Evolutionary conservation across 2,888 invertebrate genomes (phyloP).

Genomic region (Chymomyza procnemis): DNA sequence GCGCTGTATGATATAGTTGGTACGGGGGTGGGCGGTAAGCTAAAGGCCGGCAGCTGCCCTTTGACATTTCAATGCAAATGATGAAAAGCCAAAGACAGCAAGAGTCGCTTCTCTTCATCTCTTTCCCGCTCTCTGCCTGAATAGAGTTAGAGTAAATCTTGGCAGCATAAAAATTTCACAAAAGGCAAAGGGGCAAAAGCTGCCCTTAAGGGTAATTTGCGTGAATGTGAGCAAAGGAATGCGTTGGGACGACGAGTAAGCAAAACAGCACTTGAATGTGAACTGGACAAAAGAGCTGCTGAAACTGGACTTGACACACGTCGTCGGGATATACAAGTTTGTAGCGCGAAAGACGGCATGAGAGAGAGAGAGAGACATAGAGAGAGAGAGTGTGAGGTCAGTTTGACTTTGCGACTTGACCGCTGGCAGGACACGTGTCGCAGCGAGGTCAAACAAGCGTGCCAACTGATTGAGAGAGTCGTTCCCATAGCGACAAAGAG

Average conservation of each 20-base stretch:
- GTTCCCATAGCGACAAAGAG: too few species aligned
- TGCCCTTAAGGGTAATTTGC: constrained; percentile 68
- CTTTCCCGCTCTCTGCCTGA: too few species aligned
- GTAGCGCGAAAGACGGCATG: not conserved
- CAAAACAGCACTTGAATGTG: constrained; percentile 14
- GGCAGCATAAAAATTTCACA: not conserved
- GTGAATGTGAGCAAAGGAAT: constrained; percentile 2
- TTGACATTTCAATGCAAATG: constrained; percentile 73
- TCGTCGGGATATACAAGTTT: constrained; percentile 58
- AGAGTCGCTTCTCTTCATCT: not conserved
- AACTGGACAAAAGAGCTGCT: constrained; percentile 29
- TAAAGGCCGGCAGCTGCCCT: constrained; percentile 36
- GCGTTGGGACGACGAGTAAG: not conserved
- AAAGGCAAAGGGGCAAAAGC: constrained; percentile 36
- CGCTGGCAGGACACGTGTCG: not conserved
- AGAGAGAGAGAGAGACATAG: not conserved
- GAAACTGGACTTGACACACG: constrained; percentile 71
- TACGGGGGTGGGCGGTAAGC: not conserved
- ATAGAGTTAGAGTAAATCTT: not conserved
- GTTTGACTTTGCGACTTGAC: constrained; percentile 5
- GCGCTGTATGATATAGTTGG: too few species aligned
- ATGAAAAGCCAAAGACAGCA: constrained; percentile 59
- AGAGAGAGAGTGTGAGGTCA: not conserved
- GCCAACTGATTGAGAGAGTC: constrained; percentile 38
- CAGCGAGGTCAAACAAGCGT: constrained; percentile 19